Evolutionary conservation across 2,797 vertebrate genomes (phyloP).

Genomic region (Yasuhikotakia modesta): DNA sequence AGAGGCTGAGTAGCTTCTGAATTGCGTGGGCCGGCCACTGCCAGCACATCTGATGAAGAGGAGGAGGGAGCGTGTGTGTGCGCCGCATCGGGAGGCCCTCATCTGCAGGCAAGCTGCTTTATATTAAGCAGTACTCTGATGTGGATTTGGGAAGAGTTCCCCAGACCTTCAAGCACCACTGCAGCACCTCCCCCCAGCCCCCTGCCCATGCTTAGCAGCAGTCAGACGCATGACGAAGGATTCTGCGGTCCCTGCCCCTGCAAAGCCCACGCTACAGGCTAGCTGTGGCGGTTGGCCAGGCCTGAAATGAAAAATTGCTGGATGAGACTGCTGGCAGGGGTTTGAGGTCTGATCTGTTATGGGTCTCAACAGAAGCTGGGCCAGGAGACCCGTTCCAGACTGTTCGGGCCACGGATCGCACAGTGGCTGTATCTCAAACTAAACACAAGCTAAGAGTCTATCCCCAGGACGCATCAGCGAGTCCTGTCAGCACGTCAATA

Average conservation of each 20-base stretch:
- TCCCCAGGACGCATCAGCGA: slow-evolving; percentile 19
- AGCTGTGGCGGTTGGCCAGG: slow-evolving; percentile 46
- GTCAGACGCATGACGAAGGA: slow-evolving; percentile 58
- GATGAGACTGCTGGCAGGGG: slow-evolving; percentile 36
- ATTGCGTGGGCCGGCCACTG: slow-evolving; percentile 70
- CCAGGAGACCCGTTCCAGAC: slow-evolving; percentile 50
- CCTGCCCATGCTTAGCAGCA: slow-evolving; percentile 57
- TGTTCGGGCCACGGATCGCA: slow-evolving; percentile 69
- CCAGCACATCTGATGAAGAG: slow-evolving; percentile 73
- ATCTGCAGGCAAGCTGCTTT: slow-evolving; percentile 82
- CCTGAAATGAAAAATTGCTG: slow-evolving; percentile 58
- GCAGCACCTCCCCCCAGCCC: slow-evolving; percentile 55
- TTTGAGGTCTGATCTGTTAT: slow-evolving; percentile 46
- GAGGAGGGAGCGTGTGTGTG: slow-evolving; percentile 50
- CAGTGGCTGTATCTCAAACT: slow-evolving; percentile 63
- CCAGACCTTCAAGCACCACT: slow-evolving; percentile 54
- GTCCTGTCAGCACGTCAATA: slow-evolving; percentile 45
- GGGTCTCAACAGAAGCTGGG: slow-evolving; percentile 56
- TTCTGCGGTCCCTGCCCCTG: slow-evolving; percentile 46
- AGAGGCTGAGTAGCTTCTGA: slow-evolving; percentile 76
- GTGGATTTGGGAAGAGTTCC: slow-evolving; percentile 79
- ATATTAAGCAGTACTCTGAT: slow-evolving; percentile 77
- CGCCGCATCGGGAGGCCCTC: slow-evolving; percentile 66
- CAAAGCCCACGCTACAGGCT: slow-evolving; percentile 45
- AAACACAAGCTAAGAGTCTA: slow-evolving; percentile 65